Conservation (phyloP, 2,113 vertebrate species). For the Apeltes quadracus region DNA sequence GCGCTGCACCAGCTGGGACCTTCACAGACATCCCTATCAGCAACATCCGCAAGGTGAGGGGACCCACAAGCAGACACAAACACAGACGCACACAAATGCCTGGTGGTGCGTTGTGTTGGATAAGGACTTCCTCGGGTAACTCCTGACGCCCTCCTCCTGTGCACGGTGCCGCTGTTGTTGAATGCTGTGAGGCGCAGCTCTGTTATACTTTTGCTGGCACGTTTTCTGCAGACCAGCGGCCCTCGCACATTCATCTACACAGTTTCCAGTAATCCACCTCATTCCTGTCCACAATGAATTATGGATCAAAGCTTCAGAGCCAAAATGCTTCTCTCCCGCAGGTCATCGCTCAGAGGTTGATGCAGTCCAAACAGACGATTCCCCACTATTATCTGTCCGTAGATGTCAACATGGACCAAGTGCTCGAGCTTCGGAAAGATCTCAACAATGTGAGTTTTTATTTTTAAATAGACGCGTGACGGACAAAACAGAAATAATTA, state of each 20-base stretch:
- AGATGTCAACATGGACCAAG: constrained; percentile 94
- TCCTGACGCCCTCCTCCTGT: neutral
- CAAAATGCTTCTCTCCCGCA: constrained; percentile 61
- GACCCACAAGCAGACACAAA: constrained; percentile 8
- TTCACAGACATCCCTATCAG: constrained; percentile 96
- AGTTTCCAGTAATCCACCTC: constrained; percentile 1
- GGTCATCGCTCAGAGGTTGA: constrained; percentile 97
- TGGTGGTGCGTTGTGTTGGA: neutral
- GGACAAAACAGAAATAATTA: constrained; percentile 1
- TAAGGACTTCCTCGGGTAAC: neutral
- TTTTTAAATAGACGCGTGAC: neutral
- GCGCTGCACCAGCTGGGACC: constrained; percentile 83
- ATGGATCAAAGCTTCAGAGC: constrained; percentile 40
- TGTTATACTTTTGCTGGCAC: constrained; percentile 35
- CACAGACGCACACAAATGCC: too few species aligned
- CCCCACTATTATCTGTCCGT: constrained; percentile 98
- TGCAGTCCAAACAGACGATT: constrained; percentile 98
- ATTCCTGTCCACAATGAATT: constrained; percentile 24
- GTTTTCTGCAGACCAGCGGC: constrained; percentile 24
- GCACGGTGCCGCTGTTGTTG: neutral
- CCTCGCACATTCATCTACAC: constrained; percentile 23
- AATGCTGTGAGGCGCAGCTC: constrained; percentile 11
- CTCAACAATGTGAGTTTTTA: constrained; percentile 87
- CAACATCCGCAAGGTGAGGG: constrained; percentile 93
- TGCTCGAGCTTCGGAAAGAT: constrained; percentile 90